These are phyloP conservation scores for Bombus confusus DNA, from an alignment of 1,140 invertebrate species.

Conservation along the genomic window DNA sequence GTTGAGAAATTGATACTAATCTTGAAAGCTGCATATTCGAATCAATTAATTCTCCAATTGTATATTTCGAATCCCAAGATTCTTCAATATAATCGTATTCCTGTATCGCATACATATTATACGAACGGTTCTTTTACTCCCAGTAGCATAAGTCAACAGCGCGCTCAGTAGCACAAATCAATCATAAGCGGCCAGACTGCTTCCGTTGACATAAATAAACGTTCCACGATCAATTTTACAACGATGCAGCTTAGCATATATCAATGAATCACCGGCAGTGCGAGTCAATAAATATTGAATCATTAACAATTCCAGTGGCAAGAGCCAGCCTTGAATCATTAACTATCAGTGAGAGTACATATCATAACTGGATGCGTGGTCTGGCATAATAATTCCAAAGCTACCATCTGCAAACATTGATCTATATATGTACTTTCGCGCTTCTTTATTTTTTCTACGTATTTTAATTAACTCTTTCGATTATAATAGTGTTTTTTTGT, in stretches of 20 bases:
- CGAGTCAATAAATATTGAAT: constrained; percentile 35
- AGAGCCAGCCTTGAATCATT: constrained; percentile 17
- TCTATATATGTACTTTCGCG: too few species aligned
- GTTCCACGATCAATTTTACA: constrained; percentile 12
- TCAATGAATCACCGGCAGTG: neutral
- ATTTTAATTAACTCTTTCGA: neutral
- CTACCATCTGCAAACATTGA: neutral
- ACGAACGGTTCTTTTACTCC: neutral
- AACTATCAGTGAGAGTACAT: neutral
- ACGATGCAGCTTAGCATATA: neutral
- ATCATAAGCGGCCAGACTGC: neutral
- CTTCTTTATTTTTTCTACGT: neutral
- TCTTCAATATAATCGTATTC: too few species aligned
- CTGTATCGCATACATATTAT: neutral
- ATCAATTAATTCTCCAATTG: neutral
- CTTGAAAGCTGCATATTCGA: neutral
- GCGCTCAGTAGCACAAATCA: neutral
- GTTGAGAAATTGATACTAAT: neutral
- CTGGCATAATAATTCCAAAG: neutral
- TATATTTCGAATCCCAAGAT: too few species aligned
- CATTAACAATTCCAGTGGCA: constrained; percentile 23
- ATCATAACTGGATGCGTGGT: neutral
- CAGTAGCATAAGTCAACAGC: neutral
- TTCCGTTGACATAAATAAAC: neutral
- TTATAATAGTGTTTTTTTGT: neutral